phyloP scores from a whole-genome alignment of 64 coral and sea anemone species.

The Platygyra sinensis region DNA sequence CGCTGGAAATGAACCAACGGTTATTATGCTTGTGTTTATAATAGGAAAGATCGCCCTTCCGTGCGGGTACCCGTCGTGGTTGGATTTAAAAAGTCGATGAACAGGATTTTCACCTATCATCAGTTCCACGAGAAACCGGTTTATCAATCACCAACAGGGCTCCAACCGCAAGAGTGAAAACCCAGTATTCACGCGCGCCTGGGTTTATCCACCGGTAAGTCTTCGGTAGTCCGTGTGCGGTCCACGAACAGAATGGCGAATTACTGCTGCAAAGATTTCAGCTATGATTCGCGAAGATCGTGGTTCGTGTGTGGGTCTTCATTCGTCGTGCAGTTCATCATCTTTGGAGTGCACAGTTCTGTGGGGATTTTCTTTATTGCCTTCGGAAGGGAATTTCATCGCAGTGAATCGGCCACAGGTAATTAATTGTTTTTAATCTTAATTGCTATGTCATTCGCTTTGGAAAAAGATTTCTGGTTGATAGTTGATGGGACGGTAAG shows the following conservation, averaged over 20 bases:
- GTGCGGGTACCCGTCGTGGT: neutral
- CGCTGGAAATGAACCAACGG: no score
- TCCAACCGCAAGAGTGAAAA: no score
- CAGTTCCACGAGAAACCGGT: neutral
- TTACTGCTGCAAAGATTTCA: neutral
- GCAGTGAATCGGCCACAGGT: constrained; percentile 55
- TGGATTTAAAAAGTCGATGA: neutral
- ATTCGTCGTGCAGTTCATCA: constrained; percentile 52
- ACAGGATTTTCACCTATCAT: neutral
- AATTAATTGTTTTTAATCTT: neutral
- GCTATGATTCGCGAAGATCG: neutral
- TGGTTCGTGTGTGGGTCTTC: constrained; percentile 54
- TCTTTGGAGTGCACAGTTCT: constrained; percentile 62
- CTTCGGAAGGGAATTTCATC: constrained; percentile 16
- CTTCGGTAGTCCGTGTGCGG: no score
- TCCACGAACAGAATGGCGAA: neutral
- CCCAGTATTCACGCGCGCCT: no score
- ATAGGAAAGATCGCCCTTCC: neutral
- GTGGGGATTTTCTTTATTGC: constrained; percentile 49
- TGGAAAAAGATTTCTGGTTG: neutral
- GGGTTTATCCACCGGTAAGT: no score
- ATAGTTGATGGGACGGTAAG: neutral
- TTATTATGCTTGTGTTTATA: no score
- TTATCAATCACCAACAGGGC: neutral
- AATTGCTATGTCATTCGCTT: neutral